Percentiles rank a stretch among this genome's conserved stretches.
Evolutionary conservation across 2,888 invertebrate species (phyloP).

Genomic region (Drosophila lacicola): DNA sequence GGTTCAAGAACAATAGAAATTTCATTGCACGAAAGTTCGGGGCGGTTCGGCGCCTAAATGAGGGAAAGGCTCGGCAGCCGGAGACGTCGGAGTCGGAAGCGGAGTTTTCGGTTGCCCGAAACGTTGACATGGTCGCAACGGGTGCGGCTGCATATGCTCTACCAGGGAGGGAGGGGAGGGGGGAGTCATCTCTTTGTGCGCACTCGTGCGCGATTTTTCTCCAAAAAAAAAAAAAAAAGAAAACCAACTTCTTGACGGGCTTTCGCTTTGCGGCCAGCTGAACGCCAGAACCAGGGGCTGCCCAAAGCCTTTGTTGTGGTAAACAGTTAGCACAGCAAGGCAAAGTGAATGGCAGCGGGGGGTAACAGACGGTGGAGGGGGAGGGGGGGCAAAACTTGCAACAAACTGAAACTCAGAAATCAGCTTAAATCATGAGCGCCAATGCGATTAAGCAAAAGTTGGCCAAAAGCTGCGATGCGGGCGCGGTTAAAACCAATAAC

Average conservation of each 20-base stretch:
- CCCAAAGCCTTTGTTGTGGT: slow-evolving; percentile 69
- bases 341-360: background rate
- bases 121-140: slow-evolving; percentile 64
- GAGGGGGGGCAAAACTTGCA: slow-evolving; percentile 18
- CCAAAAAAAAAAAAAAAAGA: background rate
- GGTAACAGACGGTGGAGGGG: background rate
- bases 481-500: slow-evolving; percentile 30
- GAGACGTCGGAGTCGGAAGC: background rate
- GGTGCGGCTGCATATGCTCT: slow-evolving; percentile 50
- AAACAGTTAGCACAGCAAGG: slow-evolving; percentile 51
- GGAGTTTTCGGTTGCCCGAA: slow-evolving; percentile 26
- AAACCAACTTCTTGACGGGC: slow-evolving; percentile 66
- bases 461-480: slow-evolving; percentile 31
- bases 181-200: slow-evolving; percentile 40
- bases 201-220: slow-evolving; percentile 71
- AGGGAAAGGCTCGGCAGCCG: slow-evolving; percentile 19
- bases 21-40: slow-evolving; percentile 68
- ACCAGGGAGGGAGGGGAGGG: background rate
- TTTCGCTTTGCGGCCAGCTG: slow-evolving; percentile 63
- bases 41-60: slow-evolving; percentile 33
- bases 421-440: slow-evolving; percentile 60
- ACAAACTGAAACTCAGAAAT: slow-evolving; percentile 30
- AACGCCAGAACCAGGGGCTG: slow-evolving; percentile 22
- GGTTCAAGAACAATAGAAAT: slow-evolving; percentile 71
- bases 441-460: slow-evolving; percentile 44